These are phyloP conservation scores for Drosophila punjabiensis DNA, from an alignment of 1,140 invertebrate genomes.

Conservation along the genomic window DNA sequence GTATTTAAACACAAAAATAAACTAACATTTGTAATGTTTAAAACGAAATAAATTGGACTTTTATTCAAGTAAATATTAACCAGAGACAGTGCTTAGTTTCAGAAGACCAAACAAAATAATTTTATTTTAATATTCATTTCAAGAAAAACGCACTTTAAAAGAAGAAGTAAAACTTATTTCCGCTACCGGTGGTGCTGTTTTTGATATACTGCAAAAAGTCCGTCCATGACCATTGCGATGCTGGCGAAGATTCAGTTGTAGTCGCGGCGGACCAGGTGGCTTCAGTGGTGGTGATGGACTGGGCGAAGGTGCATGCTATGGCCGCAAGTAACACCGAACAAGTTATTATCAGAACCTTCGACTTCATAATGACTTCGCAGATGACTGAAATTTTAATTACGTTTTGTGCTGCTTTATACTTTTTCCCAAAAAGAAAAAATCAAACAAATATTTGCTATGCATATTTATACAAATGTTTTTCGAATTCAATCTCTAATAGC, in stretches of 20 bases:
- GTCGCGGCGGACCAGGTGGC: neutral
- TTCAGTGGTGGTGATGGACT: neutral
- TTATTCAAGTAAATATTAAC: neutral
- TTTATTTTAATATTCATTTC: neutral
- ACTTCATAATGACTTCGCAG: constrained; percentile 13
- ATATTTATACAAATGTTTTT: constrained; percentile 48
- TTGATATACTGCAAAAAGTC: constrained; percentile 13
- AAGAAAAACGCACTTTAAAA: constrained; percentile 4
- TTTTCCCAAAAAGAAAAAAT: neutral
- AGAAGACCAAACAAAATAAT: neutral
- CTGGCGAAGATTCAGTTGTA: neutral
- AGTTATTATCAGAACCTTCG: constrained; percentile 7
- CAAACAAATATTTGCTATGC: neutral
- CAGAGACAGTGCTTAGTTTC: neutral
- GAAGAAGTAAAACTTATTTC: constrained; percentile 54
- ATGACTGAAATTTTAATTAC: constrained; percentile 14
- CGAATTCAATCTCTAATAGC: constrained; percentile 10
- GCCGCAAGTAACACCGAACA: neutral
- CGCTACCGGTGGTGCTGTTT: constrained; percentile 6
- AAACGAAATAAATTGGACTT: neutral
- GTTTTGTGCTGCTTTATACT: constrained; percentile 20
- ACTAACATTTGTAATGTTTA: neutral
- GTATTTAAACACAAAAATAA: neutral
- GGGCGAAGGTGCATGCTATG: neutral
- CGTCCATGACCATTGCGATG: constrained; percentile 20